Base-by-base conservation (phyloP, 2,113 vertebrate species). In the Passerina amoena region DNA sequence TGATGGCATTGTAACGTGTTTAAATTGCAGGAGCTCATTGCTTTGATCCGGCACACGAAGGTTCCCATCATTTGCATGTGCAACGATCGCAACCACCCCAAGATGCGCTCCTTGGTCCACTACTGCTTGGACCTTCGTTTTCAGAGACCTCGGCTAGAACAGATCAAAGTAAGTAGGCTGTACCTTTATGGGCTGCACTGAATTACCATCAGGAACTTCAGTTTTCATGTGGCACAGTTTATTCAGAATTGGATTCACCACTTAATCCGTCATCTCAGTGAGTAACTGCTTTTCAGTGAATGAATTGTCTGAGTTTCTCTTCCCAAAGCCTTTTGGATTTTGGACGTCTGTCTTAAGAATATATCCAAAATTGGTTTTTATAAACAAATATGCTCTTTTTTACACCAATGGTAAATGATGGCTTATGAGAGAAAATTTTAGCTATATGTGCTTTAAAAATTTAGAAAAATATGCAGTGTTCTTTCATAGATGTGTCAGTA, bases 11-110 rank as follows among this genome's bases (percentile, higher is more conserved):
- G 51, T 54, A 42, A 45, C 14, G 2, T 88, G 82, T 87, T 91
- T 87, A 24, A 61, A 35, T 96, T 84, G 24, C 80, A 99, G 99
- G 99, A 99, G 83, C 81, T 99, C 96, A 99, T 99, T 14, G 96
- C 97, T 81, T 97, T 99, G 92, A 99, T 99, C 75, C 99, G 98
- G 65, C 98, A 97, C 57, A 98, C 99, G 19, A 99, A 99, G 98
- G 98, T 99, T 51, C 99, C 99, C 77, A 99, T 99, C 91, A 99
- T 99, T 97, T 99, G 98, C 95, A 99, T 99, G 99, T 99, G 99
- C 90, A 99, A 99, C 25, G 99, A 99, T 66, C 98, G 99, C 33
- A 99, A 99, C 96, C 99, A 99, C 87, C 98, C 97, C 13, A 99
- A 99, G 97, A 99, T 99, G 47, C 98, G 99, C 37, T 99, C 99